A percentile compares a stretch with the other conserved stretches of the same genome.
Evolutionary conservation across 2,797 vertebrate genomes (phyloP).

Genomic region (Enoplosus armatus): DNA sequence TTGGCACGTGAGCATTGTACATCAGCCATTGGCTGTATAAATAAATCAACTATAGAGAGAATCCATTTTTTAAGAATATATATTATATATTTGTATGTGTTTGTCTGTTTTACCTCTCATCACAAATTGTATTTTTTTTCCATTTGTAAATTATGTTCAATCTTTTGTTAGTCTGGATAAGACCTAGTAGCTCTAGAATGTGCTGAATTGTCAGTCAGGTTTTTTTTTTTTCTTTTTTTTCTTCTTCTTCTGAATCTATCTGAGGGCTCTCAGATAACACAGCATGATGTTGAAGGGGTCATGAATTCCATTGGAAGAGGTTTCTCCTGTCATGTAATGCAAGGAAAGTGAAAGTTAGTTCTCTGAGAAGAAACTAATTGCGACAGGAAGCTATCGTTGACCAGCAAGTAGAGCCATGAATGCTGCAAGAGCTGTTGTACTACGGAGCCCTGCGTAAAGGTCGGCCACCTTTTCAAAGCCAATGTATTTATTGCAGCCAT

Average conservation of each 20-base stretch:
- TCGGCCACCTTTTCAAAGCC: slow-evolving; percentile 71
- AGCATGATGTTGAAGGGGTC: slow-evolving; percentile 68
- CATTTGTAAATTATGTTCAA: slow-evolving; percentile 88
- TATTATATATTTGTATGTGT: slow-evolving; percentile 91
- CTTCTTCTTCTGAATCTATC: slow-evolving; percentile 55
- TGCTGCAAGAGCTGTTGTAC: slow-evolving; percentile 69
- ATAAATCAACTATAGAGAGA: slow-evolving; percentile 88
- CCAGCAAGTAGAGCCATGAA: slow-evolving; percentile 66
- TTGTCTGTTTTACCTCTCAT: slow-evolving; percentile 86
- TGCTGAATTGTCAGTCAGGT: slow-evolving; percentile 75
- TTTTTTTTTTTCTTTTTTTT: slow-evolving; percentile 15
- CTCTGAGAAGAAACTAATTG: slow-evolving; percentile 44
- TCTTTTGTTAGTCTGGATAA: slow-evolving; percentile 79
- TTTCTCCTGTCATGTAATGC: slow-evolving; percentile 54
- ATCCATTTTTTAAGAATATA: slow-evolving; percentile 90
- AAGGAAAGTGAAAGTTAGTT: slow-evolving; percentile 37
- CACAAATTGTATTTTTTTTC: slow-evolving; percentile 77
- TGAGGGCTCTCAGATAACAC: slow-evolving; percentile 74
- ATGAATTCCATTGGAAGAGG: slow-evolving; percentile 60
- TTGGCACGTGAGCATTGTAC: slow-evolving; percentile 84
- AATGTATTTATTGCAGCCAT: slow-evolving; percentile 84
- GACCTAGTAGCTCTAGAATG: slow-evolving; percentile 82
- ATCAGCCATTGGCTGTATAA: slow-evolving; percentile 85
- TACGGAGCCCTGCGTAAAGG: slow-evolving; percentile 56
- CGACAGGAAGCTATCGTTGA: slow-evolving; percentile 57